Evolutionary conservation across 2,797 vertebrate species (phyloP).

Genomic region (Macroramphosus scolopax): DNA sequence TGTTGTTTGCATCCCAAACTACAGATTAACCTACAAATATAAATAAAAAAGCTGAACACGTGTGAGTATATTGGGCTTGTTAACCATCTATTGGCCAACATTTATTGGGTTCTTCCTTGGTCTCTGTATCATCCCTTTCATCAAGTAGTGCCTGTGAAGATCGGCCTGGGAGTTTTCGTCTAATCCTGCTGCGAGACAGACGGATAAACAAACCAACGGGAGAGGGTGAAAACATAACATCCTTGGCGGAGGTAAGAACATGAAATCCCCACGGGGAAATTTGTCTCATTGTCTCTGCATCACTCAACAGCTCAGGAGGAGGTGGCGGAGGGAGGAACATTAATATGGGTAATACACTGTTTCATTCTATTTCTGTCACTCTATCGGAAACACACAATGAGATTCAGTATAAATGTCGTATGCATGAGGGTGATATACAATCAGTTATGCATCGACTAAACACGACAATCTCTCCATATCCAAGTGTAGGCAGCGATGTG

Average conservation of each 20-base stretch:
- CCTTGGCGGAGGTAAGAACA: constrained; percentile 17
- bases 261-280: constrained; percentile 31
- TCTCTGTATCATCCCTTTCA: too few relatives aligned
- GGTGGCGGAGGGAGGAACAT: constrained; percentile 14
- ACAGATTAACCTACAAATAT: too few relatives aligned
- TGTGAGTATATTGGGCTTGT: too few relatives aligned
- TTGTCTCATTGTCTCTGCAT: constrained; percentile 38
- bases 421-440: constrained; percentile 1
- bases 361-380: constrained; percentile 15
- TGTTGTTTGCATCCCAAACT: too few relatives aligned
- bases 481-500: constrained; percentile 9
- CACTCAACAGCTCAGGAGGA: constrained; percentile 35
- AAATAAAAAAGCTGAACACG: too few relatives aligned
- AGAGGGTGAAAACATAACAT: constrained; percentile 7
- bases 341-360: constrained; percentile 19
- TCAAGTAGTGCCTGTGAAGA: too few relatives aligned
- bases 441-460: constrained; percentile 18
- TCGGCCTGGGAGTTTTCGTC: not conserved
- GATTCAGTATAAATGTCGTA: constrained; percentile 3
- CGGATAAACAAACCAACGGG: constrained; percentile 1
- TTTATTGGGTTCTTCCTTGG: too few relatives aligned
- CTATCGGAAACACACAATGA: constrained; percentile 7
- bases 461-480: constrained; percentile 35
- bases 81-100: too few relatives aligned
- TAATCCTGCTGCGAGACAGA: constrained; percentile 10